Percentiles rank a stretch among this genome's conserved stretches.
Conservation (phyloP, 2,888 invertebrate species). For the Drosophila subquinaria region DNA sequence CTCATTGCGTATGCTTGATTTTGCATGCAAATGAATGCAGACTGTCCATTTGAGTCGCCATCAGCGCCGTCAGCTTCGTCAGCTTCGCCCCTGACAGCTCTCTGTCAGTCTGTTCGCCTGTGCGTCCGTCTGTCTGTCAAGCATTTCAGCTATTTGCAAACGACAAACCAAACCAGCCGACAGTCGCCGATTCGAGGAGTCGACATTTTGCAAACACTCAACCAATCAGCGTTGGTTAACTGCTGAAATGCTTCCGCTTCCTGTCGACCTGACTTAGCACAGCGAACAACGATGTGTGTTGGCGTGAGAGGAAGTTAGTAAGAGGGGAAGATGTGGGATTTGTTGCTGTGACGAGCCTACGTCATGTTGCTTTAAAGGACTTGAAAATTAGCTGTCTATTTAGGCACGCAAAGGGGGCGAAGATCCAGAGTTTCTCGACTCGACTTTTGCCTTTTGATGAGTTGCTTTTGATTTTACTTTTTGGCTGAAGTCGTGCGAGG, state of each 20-base stretch:
- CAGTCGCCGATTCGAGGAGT: conserved; percentile 37
- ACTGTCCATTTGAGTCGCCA: conserved; percentile 72
- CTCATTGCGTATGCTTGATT: conserved; percentile 59
- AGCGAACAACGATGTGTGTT: neutral
- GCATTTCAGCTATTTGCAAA: conserved; percentile 14
- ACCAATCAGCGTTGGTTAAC: conserved; percentile 80
- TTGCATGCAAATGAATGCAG: conserved; percentile 78
- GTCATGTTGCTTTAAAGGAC: conserved; percentile 72
- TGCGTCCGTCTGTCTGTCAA: conserved; percentile 33
- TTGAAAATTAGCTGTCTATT: conserved; percentile 80
- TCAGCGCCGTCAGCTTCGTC: conserved; percentile 66
- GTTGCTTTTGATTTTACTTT: conserved; percentile 48
- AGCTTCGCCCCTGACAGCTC: conserved; percentile 35
- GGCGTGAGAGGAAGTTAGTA: neutral
- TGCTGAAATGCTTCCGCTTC: conserved; percentile 78
- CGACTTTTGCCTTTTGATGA: conserved; percentile 45
- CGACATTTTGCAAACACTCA: conserved; percentile 71
- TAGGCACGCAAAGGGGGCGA: conserved; percentile 65
- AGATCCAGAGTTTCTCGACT: conserved; percentile 3
- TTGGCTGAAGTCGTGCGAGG: conserved; percentile 47
- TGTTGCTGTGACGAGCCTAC: conserved; percentile 54
- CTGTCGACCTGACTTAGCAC: conserved; percentile 61
- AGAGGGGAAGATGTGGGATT: neutral
- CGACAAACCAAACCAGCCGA: conserved; percentile 14
- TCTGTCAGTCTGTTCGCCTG: conserved; percentile 31